Evolutionary conservation across 53 echinoderm and acorn worm species (phyloP), one percentile per base, ranked within the genome.

Genomic region (Temnopleurus reevesii): DNA sequence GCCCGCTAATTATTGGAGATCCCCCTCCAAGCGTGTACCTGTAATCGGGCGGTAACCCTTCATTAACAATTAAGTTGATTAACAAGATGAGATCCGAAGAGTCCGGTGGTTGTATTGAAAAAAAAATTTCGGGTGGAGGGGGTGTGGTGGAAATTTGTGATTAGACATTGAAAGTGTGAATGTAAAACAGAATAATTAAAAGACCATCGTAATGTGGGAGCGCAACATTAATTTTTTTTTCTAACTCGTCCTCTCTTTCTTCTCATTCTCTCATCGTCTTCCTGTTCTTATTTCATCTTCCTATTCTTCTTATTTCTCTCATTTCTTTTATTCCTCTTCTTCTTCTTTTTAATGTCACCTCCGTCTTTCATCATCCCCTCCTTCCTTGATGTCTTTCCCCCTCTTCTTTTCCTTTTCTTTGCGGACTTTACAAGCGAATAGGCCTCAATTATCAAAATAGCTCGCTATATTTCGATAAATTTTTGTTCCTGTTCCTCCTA

Each of bases 11-110:
- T 25, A 77, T 43, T 17, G 7, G 77, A 45, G 77, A 77, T 77
- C 24, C 77, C 77, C 76, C 77, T n/a, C 77, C 9, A 44, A 77
- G 77, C 43, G 45, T 24, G 77, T 77, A 44, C 77, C 43, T 45
- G 77, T 12, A 77, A 44, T 45, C 18, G 44, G 25, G 43, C 77
- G 77, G 77, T 43, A 77, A 77, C 24, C 24, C 44, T 4, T 45
- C 21, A 44, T 77, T 45, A 77, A 77, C 44, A 77, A n/a, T n/a
- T n/a, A n/a, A n/a, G n/a, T n/a, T n/a, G n/a, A n/a, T n/a, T n/a
- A n/a, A n/a, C n/a, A n/a, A n/a, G n/a, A n/a, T n/a, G n/a, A n/a
- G n/a, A n/a, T n/a, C n/a, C n/a, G n/a, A n/a, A n/a, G n/a, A n/a
- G n/a, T n/a, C n/a, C n/a, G n/a, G n/a, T n/a, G n/a, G n/a, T n/a